Evolutionary conservation across 2,797 vertebrate genomes (phyloP).

Genomic region (Eurystomus glaucurus): DNA sequence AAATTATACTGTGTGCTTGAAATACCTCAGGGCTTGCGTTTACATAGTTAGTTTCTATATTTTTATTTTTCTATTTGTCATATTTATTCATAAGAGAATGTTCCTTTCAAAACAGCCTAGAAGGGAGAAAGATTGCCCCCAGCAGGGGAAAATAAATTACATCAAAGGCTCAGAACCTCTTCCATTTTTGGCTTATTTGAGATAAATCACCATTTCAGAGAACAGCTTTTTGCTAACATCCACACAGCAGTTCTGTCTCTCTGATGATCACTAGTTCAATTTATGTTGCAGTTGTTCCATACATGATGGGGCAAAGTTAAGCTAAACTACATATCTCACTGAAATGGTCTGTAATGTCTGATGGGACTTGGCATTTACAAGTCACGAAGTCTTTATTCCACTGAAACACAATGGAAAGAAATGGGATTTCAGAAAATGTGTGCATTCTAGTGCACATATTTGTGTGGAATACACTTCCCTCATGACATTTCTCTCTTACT

Average conservation of each 20-base stretch:
- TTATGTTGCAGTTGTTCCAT: not conserved
- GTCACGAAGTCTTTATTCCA: not conserved
- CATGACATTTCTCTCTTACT: not conserved
- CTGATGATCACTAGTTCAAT: not conserved
- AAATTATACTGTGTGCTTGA: conserved; percentile 71
- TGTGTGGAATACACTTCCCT: not conserved
- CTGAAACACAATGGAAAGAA: not conserved
- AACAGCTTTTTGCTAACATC: conserved; percentile 5
- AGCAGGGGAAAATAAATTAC: conserved; percentile 40
- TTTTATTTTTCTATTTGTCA: conserved; percentile 71
- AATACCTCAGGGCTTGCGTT: conserved; percentile 84
- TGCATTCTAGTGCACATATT: not conserved
- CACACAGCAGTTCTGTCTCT: not conserved
- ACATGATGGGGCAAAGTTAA: not conserved
- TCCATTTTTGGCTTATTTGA: not conserved
- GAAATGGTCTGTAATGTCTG: not conserved
- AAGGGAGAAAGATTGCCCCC: conserved; percentile 34
- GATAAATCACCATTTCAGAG: not conserved
- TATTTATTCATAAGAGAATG: conserved; percentile 78
- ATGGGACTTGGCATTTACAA: not conserved
- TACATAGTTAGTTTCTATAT: conserved; percentile 65
- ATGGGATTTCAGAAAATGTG: not conserved
- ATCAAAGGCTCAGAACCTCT: conserved; percentile 33
- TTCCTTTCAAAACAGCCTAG: conserved; percentile 45
- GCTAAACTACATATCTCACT: not conserved